A percentile compares a stretch with the other conserved stretches of the same genome.
These are phyloP conservation scores for Andricus grossulariae DNA, from an alignment of 1,140 invertebrate genomes.

Conservation along the genomic window DNA sequence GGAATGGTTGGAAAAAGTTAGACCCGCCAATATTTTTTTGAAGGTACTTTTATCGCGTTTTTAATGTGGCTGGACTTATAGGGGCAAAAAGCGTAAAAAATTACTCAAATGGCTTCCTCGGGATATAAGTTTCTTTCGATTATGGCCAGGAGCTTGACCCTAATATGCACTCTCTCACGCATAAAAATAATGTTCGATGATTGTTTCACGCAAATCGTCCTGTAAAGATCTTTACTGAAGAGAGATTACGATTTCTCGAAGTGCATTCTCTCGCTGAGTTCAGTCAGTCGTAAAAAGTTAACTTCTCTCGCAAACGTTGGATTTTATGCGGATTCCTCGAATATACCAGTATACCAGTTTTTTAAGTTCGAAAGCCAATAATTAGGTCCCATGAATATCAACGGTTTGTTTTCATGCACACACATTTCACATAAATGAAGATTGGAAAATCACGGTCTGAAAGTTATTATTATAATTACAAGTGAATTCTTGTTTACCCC, in stretches of 20 bases:
- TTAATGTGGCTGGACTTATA: conserved; percentile 44
- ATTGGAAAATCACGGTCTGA: conserved; percentile 37
- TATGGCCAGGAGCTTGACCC: conserved; percentile 52
- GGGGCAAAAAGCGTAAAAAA: conserved; percentile 40
- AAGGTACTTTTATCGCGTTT: conserved; percentile 18
- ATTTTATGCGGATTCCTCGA: conserved; percentile 54
- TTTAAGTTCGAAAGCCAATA: conserved; percentile 42
- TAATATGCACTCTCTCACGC: conserved; percentile 40
- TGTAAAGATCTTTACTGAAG: conserved; percentile 37
- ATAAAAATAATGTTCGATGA: conserved; percentile 51
- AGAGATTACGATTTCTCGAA: conserved; percentile 33
- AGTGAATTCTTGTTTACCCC: conserved; percentile 26
- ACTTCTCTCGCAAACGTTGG: conserved; percentile 44
- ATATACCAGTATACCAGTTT: conserved; percentile 36
- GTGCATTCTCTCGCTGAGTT: conserved; percentile 36
- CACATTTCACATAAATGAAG: conserved; percentile 32
- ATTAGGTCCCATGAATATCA: conserved; percentile 13
- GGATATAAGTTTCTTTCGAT: conserved; percentile 46
- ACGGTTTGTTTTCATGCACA: not conserved
- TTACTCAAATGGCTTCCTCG: conserved; percentile 42
- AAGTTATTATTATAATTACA: conserved; percentile 42
- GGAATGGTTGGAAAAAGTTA: conserved; percentile 16
- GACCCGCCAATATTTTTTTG: conserved; percentile 21
- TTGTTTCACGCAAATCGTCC: conserved; percentile 50
- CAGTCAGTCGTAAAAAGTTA: conserved; percentile 46